Base-by-base conservation (phyloP, 2,888 invertebrate species). In the Eupeodes luniger region DNA sequence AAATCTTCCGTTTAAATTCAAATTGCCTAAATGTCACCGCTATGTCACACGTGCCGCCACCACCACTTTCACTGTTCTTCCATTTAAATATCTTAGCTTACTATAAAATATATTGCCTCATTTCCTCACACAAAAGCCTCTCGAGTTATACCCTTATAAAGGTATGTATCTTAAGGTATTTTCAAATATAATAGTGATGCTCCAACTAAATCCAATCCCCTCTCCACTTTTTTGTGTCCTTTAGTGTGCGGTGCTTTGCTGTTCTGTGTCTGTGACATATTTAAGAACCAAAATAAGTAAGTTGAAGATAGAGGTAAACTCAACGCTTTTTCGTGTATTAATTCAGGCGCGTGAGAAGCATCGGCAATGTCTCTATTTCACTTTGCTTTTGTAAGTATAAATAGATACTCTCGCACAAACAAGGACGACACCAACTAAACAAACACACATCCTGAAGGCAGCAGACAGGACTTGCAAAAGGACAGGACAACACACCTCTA, bases 301-400 rank as follows among this genome's bases (percentile, higher is more conserved):
- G 12, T 40, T 7, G 40, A 40, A 40, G 40, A 40, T 40, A 40
- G 40, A 40, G 40, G 40, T 59, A 64, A 55, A 34, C 69, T 67
- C 69, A n/a, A 57, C 55, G 27, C 55, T 47, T 64, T 40, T 64
- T 49, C 16, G 49, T 72, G 64, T n/a, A 64, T 70, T 85, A 75
- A 80, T 75, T 49, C 70, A 12, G 51, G 49, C n/a, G 47, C 81
- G 81, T 81, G 81, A 59, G 66, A 66, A 66, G 66, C 70, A 77
- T 85, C 81, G 10, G 6, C 66, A 77, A 85, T 74, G 59, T 47
- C 44, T 69, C 53, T 49, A 47, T 59, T 57, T 69, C 57, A 57
- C 64, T 51, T 70, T 27, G 57, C 12, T 27, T 19, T 11, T 40
- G 6, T 34, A 27, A 27, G 5, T n/a, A 66, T 27, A 44, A 47